Base-by-base conservation (phyloP, 2,888 invertebrate genomes). In the Aphidius colemani region DNA sequence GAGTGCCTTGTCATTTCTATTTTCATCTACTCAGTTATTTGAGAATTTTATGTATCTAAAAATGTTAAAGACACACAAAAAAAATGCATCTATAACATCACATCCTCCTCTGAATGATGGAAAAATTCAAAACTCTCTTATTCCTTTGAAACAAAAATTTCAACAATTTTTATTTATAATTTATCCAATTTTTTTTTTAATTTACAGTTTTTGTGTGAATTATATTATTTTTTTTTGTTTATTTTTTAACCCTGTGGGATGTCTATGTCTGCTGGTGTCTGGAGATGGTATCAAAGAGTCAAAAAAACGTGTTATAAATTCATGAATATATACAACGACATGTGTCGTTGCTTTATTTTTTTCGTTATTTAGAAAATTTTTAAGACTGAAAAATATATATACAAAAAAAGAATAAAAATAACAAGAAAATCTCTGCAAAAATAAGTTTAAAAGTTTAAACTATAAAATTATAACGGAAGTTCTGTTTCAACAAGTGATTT, bases 271-370 rank as follows among this genome's bases (percentile, higher is more conserved):
- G 30, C 56, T 44, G 45, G 49, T 56, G 30, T 43, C 44, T 43
- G 50, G 57, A 56, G 56, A 56, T 62, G 57, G 49, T 50, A 62
- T 56, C 61, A 62, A 62, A 62, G 56, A 57, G 48, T 40, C 18
- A 10, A 18, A 53, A 53, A 53, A 46, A 40, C 30, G 30, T 30
- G 30, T 30, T 30, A 30, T 30, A 30, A 4, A 30, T 30, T 30
- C 5, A 5, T 18, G 13, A 18, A 18, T 30, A 30, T 30, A 30
- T 30, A 30, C 30, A 30, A 30, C 13, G 43, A 55, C 49, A 56
- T 43, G 44, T 55, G 50, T 56, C 61, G 55, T 46, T 39, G 11
- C 46, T n/a, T 57, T 57, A 39, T 57, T 30, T 57, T 46, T 57
- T 57, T 56, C 30, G 45, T 56, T 57, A 46, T 46, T 40, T 18